These are phyloP conservation scores for Polia nebulosa DNA, from an alignment of 2,888 invertebrate genomes.

Conservation along the genomic window DNA sequence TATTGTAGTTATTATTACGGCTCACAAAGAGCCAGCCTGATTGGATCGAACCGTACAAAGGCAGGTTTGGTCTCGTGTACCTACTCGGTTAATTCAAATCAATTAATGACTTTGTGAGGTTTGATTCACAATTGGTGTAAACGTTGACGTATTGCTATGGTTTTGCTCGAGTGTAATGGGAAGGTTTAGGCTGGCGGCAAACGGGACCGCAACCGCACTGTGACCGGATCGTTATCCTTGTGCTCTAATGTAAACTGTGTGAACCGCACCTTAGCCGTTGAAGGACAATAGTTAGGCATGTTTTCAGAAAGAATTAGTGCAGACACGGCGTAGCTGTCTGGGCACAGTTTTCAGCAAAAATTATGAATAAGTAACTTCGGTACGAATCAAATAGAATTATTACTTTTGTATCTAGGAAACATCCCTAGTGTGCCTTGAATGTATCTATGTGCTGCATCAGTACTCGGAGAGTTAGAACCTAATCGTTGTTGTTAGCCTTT, in stretches of 20 bases:
- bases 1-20: constrained; percentile 55
- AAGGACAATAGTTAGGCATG: not conserved
- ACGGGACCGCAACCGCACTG: constrained; percentile 33
- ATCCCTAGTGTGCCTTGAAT: not conserved
- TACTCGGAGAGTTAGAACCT: not conserved
- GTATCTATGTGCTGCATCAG: not conserved
- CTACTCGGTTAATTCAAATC: constrained; percentile 57
- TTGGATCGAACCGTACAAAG: constrained; percentile 59
- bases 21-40: constrained; percentile 50
- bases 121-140: constrained; percentile 46
- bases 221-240: constrained; percentile 8
- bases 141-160: constrained; percentile 26
- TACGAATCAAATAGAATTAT: no score
- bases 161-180: constrained; percentile 9
- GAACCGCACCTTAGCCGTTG: not conserved
- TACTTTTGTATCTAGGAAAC: no score
- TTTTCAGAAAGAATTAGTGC: not conserved
- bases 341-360: not conserved
- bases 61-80: constrained; percentile 36
- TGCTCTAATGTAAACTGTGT: constrained; percentile 14
- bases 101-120: constrained; percentile 44
- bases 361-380: no score
- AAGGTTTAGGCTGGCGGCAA: constrained; percentile 25
- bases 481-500: constrained; percentile 7
- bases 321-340: not conserved